Conservation (phyloP, 2,888 invertebrate species). For the Leptopilina drosophilae region DNA sequence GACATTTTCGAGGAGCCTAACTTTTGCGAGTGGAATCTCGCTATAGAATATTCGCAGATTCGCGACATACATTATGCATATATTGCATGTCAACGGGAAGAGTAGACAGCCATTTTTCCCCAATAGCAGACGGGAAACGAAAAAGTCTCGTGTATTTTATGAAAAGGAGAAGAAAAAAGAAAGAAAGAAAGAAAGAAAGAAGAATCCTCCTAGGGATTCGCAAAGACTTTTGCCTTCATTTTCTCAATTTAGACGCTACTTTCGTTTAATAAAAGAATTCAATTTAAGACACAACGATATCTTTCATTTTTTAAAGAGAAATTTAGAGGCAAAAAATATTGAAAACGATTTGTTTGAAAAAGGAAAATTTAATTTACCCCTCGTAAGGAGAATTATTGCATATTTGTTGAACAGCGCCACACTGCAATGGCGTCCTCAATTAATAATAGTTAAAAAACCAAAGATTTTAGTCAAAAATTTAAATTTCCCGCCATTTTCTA, state of each 20-base stretch:
- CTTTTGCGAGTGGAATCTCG: constrained; percentile 7
- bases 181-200: too few relatives aligned
- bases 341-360: too few relatives aligned
- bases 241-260: not conserved
- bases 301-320: not conserved
- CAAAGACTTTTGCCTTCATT: constrained; percentile 39
- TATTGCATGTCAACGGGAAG: constrained; percentile 53
- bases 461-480: too few relatives aligned
- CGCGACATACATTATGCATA: constrained; percentile 42
- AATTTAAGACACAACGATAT: not conserved
- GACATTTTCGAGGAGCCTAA: constrained; percentile 29
- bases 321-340: not conserved
- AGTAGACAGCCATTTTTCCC: constrained; percentile 57
- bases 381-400: too few relatives aligned
- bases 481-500: too few relatives aligned
- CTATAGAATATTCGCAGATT: not conserved
- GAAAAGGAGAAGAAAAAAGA: constrained; percentile 56
- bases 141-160: constrained; percentile 61
- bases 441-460: not conserved
- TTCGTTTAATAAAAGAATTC: not conserved
- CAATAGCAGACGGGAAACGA: constrained; percentile 60
- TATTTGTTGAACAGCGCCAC: not conserved
- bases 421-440: not conserved
- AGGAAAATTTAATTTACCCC: too few relatives aligned
- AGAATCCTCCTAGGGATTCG: constrained; percentile 67